Percentiles rank a stretch among this genome's conserved stretches.
Evolutionary conservation across 23 tunicate genomes (phyloP).

Genomic region (Clavelina lepadiformis): DNA sequence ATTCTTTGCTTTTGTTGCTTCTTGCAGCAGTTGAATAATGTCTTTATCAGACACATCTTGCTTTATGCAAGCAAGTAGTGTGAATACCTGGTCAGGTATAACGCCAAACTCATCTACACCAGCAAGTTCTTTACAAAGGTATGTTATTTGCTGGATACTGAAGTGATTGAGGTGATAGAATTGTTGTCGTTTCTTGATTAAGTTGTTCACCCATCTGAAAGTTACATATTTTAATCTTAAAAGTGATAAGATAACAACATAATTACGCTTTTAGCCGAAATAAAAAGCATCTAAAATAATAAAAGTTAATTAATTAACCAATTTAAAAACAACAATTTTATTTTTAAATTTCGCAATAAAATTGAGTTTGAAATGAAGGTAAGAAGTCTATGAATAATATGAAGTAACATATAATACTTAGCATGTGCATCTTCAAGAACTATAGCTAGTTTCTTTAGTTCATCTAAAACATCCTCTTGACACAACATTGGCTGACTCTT

Average conservation of each 20-base stretch:
- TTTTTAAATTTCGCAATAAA: background rate
- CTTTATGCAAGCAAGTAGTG: conserved; percentile 27
- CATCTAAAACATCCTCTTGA: conserved; percentile 19
- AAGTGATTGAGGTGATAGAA: conserved; percentile 64
- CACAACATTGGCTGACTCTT: conserved; percentile 17
- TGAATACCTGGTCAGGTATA: conserved; percentile 57
- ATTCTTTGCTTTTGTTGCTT: conserved; percentile 13
- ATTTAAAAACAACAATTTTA: too few species aligned
- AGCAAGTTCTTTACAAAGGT: conserved; percentile 56
- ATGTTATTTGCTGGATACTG: conserved; percentile 54
- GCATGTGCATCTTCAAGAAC: conserved; percentile 12
- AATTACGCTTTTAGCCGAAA: background rate
- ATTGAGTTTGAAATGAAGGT: background rate
- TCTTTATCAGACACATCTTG: conserved; percentile 5
- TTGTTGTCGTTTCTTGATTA: conserved; percentile 29
- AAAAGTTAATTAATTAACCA: too few species aligned
- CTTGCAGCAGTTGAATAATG: conserved; percentile 7
- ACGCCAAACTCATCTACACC: background rate
- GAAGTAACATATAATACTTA: conserved; percentile 3
- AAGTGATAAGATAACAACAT: too few species aligned
- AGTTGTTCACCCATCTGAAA: conserved; percentile 31
- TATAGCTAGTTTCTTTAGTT: conserved; percentile 16
- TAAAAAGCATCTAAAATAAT: too few species aligned
- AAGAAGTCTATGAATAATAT: too few species aligned
- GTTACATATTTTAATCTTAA: too few species aligned